phyloP scores from a whole-genome alignment of 2,113 vertebrate species.

The Myotis lucifugus region DNA sequence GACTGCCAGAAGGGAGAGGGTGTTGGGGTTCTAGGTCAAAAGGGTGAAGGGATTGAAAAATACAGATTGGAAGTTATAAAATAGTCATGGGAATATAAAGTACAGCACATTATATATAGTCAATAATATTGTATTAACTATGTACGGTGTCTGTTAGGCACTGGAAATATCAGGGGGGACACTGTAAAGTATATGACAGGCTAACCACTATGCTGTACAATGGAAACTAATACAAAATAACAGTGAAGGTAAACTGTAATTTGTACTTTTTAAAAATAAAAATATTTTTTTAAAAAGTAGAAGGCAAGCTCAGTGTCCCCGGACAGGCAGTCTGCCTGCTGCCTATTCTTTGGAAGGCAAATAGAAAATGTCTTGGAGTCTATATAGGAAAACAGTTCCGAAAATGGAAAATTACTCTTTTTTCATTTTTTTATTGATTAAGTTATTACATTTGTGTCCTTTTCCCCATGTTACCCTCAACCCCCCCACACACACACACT shows the following conservation, averaged over 20 bases:
- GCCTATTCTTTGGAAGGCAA: too few species aligned
- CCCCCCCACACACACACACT: too few species aligned
- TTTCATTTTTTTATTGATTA: too few species aligned
- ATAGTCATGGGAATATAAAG: background rate
- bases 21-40: background rate
- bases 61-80: background rate
- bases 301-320: background rate
- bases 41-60: background rate
- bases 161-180: background rate
- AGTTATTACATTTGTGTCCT: too few species aligned
- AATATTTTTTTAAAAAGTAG: too few species aligned
- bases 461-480: too few species aligned
- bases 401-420: background rate
- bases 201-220: background rate
- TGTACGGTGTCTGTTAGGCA: background rate
- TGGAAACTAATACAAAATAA: background rate
- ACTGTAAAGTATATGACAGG: background rate
- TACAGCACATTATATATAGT: background rate
- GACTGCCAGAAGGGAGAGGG: background rate
- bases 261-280: background rate
- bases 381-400: background rate
- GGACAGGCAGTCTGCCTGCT: background rate
- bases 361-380: background rate
- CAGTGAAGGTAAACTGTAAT: background rate
- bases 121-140: background rate